These are phyloP conservation scores for Urosaurus nigricauda DNA, from an alignment of 2,797 vertebrate species.

Conservation along the genomic window DNA sequence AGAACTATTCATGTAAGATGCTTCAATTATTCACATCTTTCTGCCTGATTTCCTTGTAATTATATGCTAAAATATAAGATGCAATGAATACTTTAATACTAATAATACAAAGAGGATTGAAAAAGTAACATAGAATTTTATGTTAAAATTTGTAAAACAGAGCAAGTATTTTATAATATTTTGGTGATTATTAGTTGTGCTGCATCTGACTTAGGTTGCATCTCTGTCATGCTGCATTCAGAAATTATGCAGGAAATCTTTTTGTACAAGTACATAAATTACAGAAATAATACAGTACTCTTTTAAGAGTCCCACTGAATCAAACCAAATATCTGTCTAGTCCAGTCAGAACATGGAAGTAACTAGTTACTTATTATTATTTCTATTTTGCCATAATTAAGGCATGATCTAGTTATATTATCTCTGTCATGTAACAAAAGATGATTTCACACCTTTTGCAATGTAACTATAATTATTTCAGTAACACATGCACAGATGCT, in stretches of 20 bases:
- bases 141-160: not conserved
- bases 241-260: not conserved
- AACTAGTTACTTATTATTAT: not conserved
- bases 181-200: not conserved
- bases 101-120: not conserved
- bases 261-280: not conserved
- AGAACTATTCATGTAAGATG: constrained; percentile 79
- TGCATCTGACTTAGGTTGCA: not conserved
- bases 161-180: not conserved
- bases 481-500: too few relatives aligned
- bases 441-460: too few relatives aligned
- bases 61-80: constrained; percentile 8
- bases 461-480: too few relatives aligned
- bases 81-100: constrained; percentile 7
- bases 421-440: not conserved
- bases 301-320: not conserved
- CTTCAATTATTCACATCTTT: constrained; percentile 21
- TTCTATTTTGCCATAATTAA: not conserved
- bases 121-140: not conserved
- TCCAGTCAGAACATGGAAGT: not conserved
- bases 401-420: not conserved
- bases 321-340: not conserved
- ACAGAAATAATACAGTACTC: not conserved
- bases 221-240: not conserved
- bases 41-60: not conserved